These are phyloP conservation scores for Aurelia sp. DNA, from an alignment of 30 jellyfish, hydroid and myxozoan genomes.

Conservation along the genomic window DNA sequence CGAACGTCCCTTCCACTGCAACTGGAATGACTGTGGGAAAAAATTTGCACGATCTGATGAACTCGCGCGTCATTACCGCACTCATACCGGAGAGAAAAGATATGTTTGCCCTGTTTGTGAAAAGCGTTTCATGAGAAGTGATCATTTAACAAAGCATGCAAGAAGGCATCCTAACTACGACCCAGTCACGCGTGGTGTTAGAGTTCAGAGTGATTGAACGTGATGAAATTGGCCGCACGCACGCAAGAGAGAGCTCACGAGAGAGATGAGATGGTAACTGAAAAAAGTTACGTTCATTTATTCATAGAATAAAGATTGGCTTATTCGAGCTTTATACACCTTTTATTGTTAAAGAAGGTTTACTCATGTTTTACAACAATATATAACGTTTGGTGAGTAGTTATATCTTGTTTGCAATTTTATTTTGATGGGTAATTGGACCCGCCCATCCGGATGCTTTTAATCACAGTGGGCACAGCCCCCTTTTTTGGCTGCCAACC, in stretches of 20 bases:
- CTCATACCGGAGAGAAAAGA: slow-evolving; percentile 97
- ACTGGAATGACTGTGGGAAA: slow-evolving; percentile 95
- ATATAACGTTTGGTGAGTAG: neutral
- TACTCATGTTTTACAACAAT: no score
- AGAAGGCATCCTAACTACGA: slow-evolving; percentile 94
- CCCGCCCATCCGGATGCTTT: neutral
- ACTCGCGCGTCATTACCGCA: slow-evolving; percentile 98
- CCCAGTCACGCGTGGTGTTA: slow-evolving; percentile 93
- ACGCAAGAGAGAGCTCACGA: neutral
- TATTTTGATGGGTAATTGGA: neutral
- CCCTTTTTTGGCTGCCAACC: slow-evolving; percentile 42
- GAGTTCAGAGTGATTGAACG: slow-evolving; percentile 47
- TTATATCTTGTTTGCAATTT: no score
- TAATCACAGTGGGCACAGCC: slow-evolving; percentile 12
- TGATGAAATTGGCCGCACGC: neutral
- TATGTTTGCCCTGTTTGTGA: slow-evolving; percentile 99
- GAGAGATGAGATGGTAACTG: no score
- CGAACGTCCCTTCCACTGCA: slow-evolving; percentile 97
- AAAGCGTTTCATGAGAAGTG: slow-evolving; percentile 98
- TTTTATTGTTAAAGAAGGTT: no score
- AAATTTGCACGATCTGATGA: slow-evolving; percentile 99
- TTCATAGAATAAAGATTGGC: no score
- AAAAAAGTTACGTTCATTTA: neutral
- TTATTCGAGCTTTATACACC: no score
- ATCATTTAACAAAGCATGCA: slow-evolving; percentile 97